phyloP scores from a whole-genome alignment of 1,140 invertebrate species.

The Drosophila nannoptera region DNA sequence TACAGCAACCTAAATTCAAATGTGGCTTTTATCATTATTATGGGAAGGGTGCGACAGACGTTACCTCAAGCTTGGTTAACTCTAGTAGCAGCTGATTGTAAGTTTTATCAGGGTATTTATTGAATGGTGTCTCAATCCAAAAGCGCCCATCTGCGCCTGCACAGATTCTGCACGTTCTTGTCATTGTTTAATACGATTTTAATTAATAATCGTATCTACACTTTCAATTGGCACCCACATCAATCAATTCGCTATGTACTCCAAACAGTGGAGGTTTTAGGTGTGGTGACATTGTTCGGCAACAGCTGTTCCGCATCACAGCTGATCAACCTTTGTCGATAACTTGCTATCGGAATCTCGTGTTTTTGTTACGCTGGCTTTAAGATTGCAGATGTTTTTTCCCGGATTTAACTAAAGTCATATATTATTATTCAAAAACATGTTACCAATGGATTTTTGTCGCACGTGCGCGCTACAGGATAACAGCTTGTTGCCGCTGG shows the following conservation, averaged over 20 bases:
- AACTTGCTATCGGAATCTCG: not conserved
- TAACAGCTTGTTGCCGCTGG: constrained; percentile 33
- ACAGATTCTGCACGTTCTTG: constrained; percentile 55
- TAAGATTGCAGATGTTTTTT: not conserved
- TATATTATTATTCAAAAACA: constrained; percentile 10
- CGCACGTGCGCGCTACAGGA: constrained; percentile 56
- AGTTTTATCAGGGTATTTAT: constrained; percentile 58
- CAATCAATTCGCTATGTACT: constrained; percentile 22
- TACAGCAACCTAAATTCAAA: constrained; percentile 32
- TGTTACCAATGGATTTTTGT: constrained; percentile 52
- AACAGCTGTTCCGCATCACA: constrained; percentile 17
- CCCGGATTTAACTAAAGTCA: not conserved
- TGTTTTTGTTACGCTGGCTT: not conserved
- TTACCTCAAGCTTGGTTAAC: constrained; percentile 52
- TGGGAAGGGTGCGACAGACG: not conserved
- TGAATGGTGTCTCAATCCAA: constrained; percentile 60
- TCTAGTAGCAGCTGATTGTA: constrained; percentile 52
- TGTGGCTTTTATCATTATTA: constrained; percentile 13
- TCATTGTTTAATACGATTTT: constrained; percentile 38
- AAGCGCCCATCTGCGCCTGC: constrained; percentile 48
- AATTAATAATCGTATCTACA: constrained; percentile 8
- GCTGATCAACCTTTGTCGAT: constrained; percentile 13
- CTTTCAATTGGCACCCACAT: not conserved
- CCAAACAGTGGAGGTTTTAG: constrained; percentile 3
- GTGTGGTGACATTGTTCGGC: constrained; percentile 24